phyloP scores from a whole-genome alignment of 2,797 vertebrate species.

The Amphiprion clarkii region DNA sequence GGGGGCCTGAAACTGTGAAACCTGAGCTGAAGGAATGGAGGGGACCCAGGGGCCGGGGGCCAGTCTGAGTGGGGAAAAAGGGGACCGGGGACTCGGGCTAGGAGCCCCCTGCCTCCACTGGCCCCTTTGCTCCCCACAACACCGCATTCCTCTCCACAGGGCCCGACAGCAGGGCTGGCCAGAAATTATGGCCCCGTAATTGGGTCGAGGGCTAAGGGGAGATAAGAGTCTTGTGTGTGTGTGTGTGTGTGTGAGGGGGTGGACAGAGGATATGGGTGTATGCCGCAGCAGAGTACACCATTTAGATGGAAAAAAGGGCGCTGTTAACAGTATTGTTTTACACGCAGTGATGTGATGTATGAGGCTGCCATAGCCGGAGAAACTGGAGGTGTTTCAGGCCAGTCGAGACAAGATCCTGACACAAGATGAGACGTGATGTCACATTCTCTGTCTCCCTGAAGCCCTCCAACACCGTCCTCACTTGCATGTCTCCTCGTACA shows the following conservation, averaged over 20 bases:
- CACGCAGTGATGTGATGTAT: conserved; percentile 60
- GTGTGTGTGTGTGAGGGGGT: conserved; percentile 31
- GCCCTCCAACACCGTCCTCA: conserved; percentile 53
- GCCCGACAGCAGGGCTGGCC: conserved; percentile 70
- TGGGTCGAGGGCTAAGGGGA: conserved; percentile 50
- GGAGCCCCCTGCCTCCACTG: conserved; percentile 56
- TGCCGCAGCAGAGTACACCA: conserved; percentile 36
- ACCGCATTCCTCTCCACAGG: conserved; percentile 74
- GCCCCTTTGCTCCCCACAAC: conserved; percentile 72
- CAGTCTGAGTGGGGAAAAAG: conserved; percentile 50
- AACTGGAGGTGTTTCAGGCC: conserved; percentile 71
- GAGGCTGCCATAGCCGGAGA: conserved; percentile 55
- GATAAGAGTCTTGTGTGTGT: conserved; percentile 44
- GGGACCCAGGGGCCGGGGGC: conserved; percentile 67
- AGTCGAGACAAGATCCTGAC: conserved; percentile 79
- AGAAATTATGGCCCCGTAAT: conserved; percentile 77
- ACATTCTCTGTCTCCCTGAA: conserved; percentile 74
- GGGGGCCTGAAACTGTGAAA: conserved; percentile 73
- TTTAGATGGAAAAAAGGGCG: conserved; percentile 17
- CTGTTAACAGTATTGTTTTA: conserved; percentile 63
- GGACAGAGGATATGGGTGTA: conserved; percentile 46
- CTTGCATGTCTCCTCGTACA: conserved; percentile 32
- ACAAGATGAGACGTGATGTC: conserved; percentile 81
- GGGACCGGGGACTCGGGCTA: conserved; percentile 55
- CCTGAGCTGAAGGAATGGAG: conserved; percentile 73